Percentiles rank a stretch among this genome's conserved stretches.
Conservation (phyloP, 2,888 invertebrate genomes). For the Leptinotarsa haldemani region DNA sequence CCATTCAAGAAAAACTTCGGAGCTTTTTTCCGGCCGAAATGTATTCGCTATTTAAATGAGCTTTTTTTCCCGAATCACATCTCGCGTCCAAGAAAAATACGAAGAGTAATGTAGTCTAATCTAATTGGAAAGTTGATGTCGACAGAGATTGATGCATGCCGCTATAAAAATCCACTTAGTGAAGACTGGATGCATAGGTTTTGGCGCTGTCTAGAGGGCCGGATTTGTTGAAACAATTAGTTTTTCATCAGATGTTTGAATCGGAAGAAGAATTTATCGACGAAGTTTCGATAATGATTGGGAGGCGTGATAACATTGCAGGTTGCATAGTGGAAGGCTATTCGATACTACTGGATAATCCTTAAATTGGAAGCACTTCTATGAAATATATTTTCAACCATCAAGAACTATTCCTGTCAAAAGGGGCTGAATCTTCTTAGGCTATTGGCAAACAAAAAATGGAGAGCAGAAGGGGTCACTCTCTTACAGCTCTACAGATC, state of each 20-base stretch:
- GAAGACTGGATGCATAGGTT: conserved; percentile 41
- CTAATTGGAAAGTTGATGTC: conserved; percentile 47
- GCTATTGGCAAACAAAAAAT: too few species aligned
- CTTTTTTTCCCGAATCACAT: conserved; percentile 40
- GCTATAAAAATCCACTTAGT: conserved; percentile 49
- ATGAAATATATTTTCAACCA: too few species aligned
- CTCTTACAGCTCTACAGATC: too few species aligned
- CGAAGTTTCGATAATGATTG: neutral
- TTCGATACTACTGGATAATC: neutral
- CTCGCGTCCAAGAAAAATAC: conserved; percentile 44
- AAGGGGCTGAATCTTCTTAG: too few species aligned
- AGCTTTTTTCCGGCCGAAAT: conserved; percentile 27
- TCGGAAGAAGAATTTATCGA: conserved; percentile 12
- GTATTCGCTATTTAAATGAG: conserved; percentile 46
- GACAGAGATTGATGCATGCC: conserved; percentile 49
- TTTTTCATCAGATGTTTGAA: conserved; percentile 20
- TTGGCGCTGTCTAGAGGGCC: conserved; percentile 31
- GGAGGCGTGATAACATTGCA: neutral
- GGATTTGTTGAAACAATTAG: conserved; percentile 31
- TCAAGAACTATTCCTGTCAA: too few species aligned
- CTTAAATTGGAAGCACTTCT: too few species aligned
- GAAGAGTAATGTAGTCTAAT: conserved; percentile 50
- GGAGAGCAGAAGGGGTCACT: too few species aligned
- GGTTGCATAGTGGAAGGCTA: neutral
- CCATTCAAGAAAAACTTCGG: conserved; percentile 15